Evolutionary conservation across 2,113 vertebrate genomes (phyloP), one percentile per base, ranked within the genome.

Genomic region (Scartelaos histophorus): DNA sequence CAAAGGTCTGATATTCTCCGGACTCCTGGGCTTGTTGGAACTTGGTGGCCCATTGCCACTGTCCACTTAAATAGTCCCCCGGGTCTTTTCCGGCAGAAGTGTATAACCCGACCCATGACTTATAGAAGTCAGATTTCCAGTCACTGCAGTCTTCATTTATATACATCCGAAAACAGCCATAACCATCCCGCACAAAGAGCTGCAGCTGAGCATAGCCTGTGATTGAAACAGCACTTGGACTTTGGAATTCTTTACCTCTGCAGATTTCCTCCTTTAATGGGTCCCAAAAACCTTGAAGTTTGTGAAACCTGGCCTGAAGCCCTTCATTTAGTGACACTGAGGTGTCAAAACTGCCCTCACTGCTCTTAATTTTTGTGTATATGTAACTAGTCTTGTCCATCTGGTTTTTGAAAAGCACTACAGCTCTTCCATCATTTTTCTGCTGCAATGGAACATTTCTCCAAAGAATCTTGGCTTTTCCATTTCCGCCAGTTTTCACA

Each of bases 31-130:
- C 58, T 61, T 61, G 25, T 61, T 17, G 1, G 13, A 61, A 61
- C 15, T 61, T 61, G 22, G 10, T 34, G 5, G 7, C 58, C 58
- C 24, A 61, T 34, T 34, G 58, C 58, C 58, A 61, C 58, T 16
- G 10, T 4, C 15, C 7, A 7, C 3, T 13, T 58, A 13, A 1
- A 25, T 34, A 16, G 15, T 34, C 24, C 0, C 0, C 7, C 19
- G 58, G 34, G 58, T 34, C 67, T 58, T 58, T 16, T 58, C 0
- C 56, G 6, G 34, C 62, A 67, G 75, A 78, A 2, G 62, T 60
- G 45, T 90, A 90, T 57, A 90, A 88, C 0, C 78, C 88, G 1
- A 90, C 69, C 86, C 88, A 90, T 0, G 86, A 76, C 0, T 70
- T 6, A 7, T 38, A 47, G 45, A 86, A 85, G 19, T 46, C 46